Percentiles rank a stretch among this genome's conserved stretches.
phyloP scores from a whole-genome alignment of 92 coral and sea anemone genomes.

The Epizoanthus ramosus region DNA sequence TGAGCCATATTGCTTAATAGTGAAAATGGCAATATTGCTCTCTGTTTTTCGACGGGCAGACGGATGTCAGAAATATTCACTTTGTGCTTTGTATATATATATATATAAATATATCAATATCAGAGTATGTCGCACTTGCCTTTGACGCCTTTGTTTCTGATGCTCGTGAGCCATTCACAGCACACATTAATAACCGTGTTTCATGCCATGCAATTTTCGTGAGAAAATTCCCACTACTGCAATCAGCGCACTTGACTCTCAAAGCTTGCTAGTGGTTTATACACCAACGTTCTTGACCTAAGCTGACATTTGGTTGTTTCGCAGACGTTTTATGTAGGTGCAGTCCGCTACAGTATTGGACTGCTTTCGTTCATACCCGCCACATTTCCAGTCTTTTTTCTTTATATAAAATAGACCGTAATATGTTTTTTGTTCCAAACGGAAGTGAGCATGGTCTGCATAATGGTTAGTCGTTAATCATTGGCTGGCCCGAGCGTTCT shows the following conservation, averaged over 20 bases:
- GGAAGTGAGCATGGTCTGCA: not conserved
- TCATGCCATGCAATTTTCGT: not conserved
- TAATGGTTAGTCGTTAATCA: not conserved
- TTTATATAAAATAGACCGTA: no score
- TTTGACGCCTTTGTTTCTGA: not conserved
- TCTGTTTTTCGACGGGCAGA: not conserved
- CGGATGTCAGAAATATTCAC: not conserved
- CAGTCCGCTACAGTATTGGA: not conserved
- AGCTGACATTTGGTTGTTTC: not conserved
- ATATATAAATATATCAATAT: not conserved
- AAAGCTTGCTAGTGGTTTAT: not conserved
- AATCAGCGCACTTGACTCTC: slow-evolving; percentile 6
- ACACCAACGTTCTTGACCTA: not conserved
- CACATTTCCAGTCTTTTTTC: no score
- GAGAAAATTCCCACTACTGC: not conserved
- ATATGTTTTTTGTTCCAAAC: not conserved
- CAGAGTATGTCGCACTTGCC: not conserved
- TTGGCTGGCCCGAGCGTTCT: not conserved
- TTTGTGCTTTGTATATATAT: not conserved
- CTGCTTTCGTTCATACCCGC: not conserved
- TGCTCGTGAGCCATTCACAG: not conserved
- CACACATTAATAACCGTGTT: not conserved
- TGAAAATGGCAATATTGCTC: slow-evolving; percentile 1
- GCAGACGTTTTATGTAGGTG: not conserved
- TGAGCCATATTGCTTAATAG: not conserved